Evolutionary conservation across 2,797 vertebrate species (phyloP), one percentile per base, ranked within the genome.

Genomic region (Tadarida brasiliensis): DNA sequence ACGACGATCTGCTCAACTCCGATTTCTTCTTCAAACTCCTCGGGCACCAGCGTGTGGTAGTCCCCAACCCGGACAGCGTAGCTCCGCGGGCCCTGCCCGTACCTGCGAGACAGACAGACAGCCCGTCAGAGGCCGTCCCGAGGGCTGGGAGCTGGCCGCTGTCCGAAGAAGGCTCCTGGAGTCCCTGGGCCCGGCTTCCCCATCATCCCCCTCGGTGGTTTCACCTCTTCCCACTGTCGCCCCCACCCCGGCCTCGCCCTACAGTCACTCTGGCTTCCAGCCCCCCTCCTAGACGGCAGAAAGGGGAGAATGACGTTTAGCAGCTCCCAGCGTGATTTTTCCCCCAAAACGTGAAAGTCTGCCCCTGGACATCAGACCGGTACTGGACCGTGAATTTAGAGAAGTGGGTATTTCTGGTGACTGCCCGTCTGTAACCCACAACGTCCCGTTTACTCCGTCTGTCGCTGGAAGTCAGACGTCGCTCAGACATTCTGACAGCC

Each of bases 31-130:
- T 99, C 99, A 0, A 99, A 99, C 93, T 99, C 99, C 96, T 99
- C 99, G 0, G 99, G 99, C 90, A 99, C 99, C 89, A 99, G 98
- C 1, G 99, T 99, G 96, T 99, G 99, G 82, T 99, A 99, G 98
- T 99, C 99, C 3, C 99, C 99, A 6, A 99, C 98, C 70, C 99
- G 98, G 15, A 99, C 98, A 47, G 99, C 99, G 3, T 99, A 99
- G 96, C 97, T 99, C 90, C 97, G 98, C 1, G 99, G 99, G 98
- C 97, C 99, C 98, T 99, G 99, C 49, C 99, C 99, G 1, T 99
- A 99, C 98, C 99, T 99, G 98, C 96, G 84, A 39, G 89, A 22
- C 81, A 95, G 89, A 22, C 81, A 95, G 68, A 81, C 19, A 4
- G n/a, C 51, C 7, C 0, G 11, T 78, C 76, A 35, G 67, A 12